Base-by-base conservation (phyloP, 2,888 invertebrate genomes). In the Protophormia terraenovae region DNA sequence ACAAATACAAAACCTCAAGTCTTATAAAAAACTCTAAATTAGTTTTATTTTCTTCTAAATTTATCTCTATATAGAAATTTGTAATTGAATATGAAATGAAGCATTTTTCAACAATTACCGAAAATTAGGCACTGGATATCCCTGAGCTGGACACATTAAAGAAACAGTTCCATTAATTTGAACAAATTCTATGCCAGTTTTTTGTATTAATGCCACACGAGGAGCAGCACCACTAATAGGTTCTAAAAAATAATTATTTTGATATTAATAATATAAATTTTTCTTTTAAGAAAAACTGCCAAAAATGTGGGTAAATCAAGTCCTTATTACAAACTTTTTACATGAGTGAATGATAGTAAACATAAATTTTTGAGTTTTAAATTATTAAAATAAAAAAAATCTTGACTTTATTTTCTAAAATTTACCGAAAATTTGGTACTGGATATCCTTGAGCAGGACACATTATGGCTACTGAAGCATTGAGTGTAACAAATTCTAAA, bases 171-270 rank as follows among this genome's bases (percentile, higher is more conserved):
- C 87, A 1, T 76, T 64, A 14, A 87, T 29, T 14, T 58, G 29
- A 7, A 90, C 90, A 84, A 89, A 89, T 79, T 90, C 90, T n/a
- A 92, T 88, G 24, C 88, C 90, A 0, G 84, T 89, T 84, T 91
- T 92, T 66, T 90, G 89, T 84, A 89, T 95, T 89, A 93, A 93
- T n/a, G 95, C 94, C 88, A 95, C 94, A 91, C 95, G 94, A 81
- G 96, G 95, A 89, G 95, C 95, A 72, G 95, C 94, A 89, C 95
- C 95, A 93, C 95, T 95, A 90, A 95, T 93, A 41, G 95, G 95
- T 89, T 95, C 95, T 55, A 60, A 58, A 64, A 22, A 16, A 62
- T n/a, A n/a, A n/a, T 38, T 1, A 10, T 38, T 3, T n/a, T 3
- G 12, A 14, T 38, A 41, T 1, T 41, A n/a, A 1, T n/a, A 2